phyloP scores from a whole-genome alignment of 2,797 vertebrate genomes.

The Knipowitschia caucasica region DNA sequence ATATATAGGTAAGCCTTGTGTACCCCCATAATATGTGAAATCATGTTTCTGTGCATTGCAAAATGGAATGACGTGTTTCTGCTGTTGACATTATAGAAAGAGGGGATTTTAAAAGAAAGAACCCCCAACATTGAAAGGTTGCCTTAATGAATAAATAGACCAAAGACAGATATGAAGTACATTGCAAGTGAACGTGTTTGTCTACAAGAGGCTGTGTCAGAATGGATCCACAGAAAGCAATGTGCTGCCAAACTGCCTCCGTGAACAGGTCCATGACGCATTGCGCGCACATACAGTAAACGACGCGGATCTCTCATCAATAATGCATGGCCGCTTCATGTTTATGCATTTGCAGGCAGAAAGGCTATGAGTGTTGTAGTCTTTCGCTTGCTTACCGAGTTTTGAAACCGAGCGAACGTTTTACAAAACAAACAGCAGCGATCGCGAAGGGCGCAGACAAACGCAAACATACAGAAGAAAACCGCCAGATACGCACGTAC shows the following conservation, averaged over 20 bases:
- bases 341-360: conserved; percentile 85
- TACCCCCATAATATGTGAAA: no score
- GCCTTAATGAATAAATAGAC: no score
- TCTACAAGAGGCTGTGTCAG: not conserved
- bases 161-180: conserved; percentile 2
- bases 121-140: no score
- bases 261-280: conserved; percentile 20
- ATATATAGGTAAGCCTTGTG: no score
- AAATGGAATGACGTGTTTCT: no score
- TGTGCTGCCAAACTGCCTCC: conserved; percentile 37
- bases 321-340: conserved; percentile 87
- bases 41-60: no score
- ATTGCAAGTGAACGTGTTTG: not conserved
- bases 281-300: conserved; percentile 49
- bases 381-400: conserved; percentile 15
- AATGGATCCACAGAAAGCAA: conserved; percentile 21
- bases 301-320: conserved; percentile 79
- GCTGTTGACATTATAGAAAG: no score
- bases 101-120: no score
- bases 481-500: conserved; percentile 66
- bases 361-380: conserved; percentile 56
- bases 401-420: conserved; percentile 11
- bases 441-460: conserved; percentile 27
- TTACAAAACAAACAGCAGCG: conserved; percentile 39
- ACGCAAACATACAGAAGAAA: conserved; percentile 48